Conservation (phyloP, 2,113 vertebrate species). For the Xenus cinereus region DNA sequence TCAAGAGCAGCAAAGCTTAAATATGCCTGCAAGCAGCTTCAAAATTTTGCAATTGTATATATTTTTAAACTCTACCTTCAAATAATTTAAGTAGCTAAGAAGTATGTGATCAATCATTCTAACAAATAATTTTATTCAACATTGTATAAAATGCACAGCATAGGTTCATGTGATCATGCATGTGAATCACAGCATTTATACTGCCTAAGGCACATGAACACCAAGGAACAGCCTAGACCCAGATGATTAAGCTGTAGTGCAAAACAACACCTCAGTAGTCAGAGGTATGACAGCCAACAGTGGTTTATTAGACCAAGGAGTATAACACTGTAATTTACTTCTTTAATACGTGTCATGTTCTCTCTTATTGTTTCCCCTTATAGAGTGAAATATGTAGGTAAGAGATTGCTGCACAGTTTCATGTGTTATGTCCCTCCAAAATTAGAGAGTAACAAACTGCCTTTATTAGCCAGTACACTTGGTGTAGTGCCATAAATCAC, state of each 20-base stretch:
- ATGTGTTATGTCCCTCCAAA: slow-evolving; percentile 68
- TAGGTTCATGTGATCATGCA: not conserved
- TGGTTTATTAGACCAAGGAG: slow-evolving; percentile 71
- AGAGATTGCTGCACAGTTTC: slow-evolving; percentile 60
- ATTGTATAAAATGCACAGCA: not conserved
- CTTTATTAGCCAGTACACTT: slow-evolving; percentile 72
- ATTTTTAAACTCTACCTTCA: slow-evolving; percentile 5
- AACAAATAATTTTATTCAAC: slow-evolving; percentile 28
- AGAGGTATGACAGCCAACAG: slow-evolving; percentile 63
- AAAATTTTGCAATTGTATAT: slow-evolving; percentile 30
- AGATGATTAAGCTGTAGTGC: slow-evolving; percentile 70
- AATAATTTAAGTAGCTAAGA: slow-evolving; percentile 40
- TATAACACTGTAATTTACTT: slow-evolving; percentile 76
- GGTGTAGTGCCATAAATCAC: slow-evolving; percentile 71
- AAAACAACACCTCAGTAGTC: slow-evolving; percentile 70
- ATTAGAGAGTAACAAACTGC: slow-evolving; percentile 76
- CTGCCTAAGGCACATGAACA: slow-evolving; percentile 15
- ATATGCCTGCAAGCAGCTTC: not conserved
- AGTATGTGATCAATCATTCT: slow-evolving; percentile 35
- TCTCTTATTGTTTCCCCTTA: slow-evolving; percentile 73
- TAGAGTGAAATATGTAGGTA: slow-evolving; percentile 69
- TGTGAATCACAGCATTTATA: slow-evolving; percentile 63
- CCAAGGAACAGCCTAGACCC: slow-evolving; percentile 41
- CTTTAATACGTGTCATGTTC: slow-evolving; percentile 72
- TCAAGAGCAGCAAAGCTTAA: not conserved